Evolutionary conservation across 1,140 invertebrate species (phyloP).

Genomic region (Apis dorsata): DNA sequence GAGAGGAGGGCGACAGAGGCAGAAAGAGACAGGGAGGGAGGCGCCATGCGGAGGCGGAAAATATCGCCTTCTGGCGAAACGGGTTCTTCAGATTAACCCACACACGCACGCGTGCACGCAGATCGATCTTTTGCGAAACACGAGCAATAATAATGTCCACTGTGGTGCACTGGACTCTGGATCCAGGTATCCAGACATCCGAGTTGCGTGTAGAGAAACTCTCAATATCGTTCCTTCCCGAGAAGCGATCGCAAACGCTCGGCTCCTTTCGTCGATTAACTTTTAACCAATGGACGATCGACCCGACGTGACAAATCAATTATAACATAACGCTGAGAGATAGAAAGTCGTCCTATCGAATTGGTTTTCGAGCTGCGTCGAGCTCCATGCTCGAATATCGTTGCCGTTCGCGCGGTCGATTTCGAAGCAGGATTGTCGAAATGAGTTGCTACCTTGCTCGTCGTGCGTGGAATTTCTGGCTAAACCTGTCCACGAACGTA

Average conservation of each 20-base stretch:
- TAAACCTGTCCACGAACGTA: neutral
- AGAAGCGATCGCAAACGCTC: constrained; percentile 16
- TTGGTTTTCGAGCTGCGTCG: constrained; percentile 28
- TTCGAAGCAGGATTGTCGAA: neutral
- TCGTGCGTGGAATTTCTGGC: neutral
- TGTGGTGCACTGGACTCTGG: constrained; percentile 39
- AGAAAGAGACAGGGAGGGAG: constrained; percentile 61
- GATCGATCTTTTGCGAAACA: constrained; percentile 72
- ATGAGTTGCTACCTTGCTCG: neutral
- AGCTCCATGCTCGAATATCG: constrained; percentile 1
- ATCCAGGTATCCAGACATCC: constrained; percentile 15
- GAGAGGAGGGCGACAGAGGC: constrained; percentile 13
- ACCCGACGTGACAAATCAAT: constrained; percentile 57
- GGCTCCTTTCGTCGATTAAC: constrained; percentile 54
- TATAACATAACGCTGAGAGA: constrained; percentile 27
- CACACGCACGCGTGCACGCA: constrained; percentile 60
- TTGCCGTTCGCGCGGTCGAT: neutral
- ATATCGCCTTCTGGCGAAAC: constrained; percentile 69
- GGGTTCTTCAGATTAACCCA: constrained; percentile 74
- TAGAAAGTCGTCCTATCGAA: constrained; percentile 54
- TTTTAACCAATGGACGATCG: constrained; percentile 47
- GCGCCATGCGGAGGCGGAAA: constrained; percentile 72
- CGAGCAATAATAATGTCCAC: constrained; percentile 59
- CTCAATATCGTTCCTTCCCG: neutral
- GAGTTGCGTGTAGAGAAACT: constrained; percentile 2